Evolutionary conservation across 1,140 invertebrate species (phyloP), one percentile per base, ranked within the genome.

Genomic region (Drosophila sproati): DNA sequence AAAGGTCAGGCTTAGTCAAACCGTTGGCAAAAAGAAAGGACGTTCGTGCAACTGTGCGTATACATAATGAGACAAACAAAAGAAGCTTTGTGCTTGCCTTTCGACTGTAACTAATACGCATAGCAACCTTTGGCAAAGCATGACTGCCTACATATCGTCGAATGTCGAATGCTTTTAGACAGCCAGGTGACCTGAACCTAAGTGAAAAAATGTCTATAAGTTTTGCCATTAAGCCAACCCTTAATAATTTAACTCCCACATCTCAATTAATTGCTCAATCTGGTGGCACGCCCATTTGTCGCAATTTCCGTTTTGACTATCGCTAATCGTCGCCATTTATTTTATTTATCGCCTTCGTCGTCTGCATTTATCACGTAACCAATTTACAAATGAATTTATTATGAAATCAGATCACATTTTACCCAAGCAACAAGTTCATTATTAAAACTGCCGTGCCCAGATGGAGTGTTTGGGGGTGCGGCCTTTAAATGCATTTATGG

Each of bases 81-180:
- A 37, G 20, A 31, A 10, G 55, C 78, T 79, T 88, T 88, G 79
- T 88, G 57, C 64, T 68, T 86, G 83, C 66, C 57, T 67, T 41
- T 55, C 73, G 79, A 86, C 71, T 87, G 79, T 82, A 85, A 82
- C 82, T 86, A 86, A 87, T 82, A 76, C 79, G 71, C 72, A 71
- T 62, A 69, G 71, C 67, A 62, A 82, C 78, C 80, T 78, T 81
- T 78, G 67, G 37, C 50, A 57, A 41, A 29, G 3, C 34, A 32
- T 20, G 29, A 5, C 48, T 48, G 63, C 32, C 34, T 34, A 4
- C 55, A 35, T 50, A 62, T 67, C 75, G 45, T 61, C 52, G 51
- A 73, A 60, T 77, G 20, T 20, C 20, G 77, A 59, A 12, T 71
- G 73, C 52, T 10, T 41, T 61, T 41, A n/a, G 39, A 43, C 20